Evolutionary conservation across 2,797 vertebrate species (phyloP).

Genomic region (Enteromius treurensis): DNA sequence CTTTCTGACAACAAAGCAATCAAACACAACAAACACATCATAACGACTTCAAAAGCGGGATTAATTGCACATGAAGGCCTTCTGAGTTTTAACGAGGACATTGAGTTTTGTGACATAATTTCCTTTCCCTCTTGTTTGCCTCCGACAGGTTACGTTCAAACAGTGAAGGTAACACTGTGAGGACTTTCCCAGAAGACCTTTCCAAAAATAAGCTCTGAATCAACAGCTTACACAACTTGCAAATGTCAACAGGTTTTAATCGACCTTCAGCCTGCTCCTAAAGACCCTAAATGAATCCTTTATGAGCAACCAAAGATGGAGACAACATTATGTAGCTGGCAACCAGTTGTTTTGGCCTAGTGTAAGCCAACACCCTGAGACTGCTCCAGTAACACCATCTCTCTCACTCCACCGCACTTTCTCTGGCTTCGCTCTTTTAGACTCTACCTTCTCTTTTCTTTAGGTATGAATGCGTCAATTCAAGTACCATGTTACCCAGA

Average conservation of each 20-base stretch:
- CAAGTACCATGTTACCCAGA: conserved; percentile 41
- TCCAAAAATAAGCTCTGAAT: conserved; percentile 40
- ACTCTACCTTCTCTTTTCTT: neutral
- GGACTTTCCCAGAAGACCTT: conserved; percentile 31
- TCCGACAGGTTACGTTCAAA: conserved; percentile 7
- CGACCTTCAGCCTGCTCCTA: neutral
- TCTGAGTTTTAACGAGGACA: neutral
- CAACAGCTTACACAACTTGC: conserved; percentile 5
- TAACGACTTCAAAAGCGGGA: neutral
- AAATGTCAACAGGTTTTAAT: conserved; percentile 24
- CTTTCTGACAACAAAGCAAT: neutral
- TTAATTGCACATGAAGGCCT: neutral
- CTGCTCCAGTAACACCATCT: conserved; percentile 1
- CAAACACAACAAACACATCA: neutral
- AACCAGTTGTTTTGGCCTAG: neutral
- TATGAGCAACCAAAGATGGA: neutral
- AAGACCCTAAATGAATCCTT: conserved; percentile 8
- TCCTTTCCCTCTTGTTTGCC: conserved; percentile 2
- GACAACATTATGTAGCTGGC: conserved; percentile 21
- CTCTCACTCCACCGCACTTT: neutral
- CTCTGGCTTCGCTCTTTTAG: neutral
- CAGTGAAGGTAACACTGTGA: conserved; percentile 20
- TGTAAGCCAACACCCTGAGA: conserved; percentile 23
- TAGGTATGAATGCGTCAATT: conserved; percentile 45
- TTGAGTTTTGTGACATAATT: neutral